phyloP scores from a whole-genome alignment of 2,113 vertebrate species.

The Halcyon malimbica region DNA sequence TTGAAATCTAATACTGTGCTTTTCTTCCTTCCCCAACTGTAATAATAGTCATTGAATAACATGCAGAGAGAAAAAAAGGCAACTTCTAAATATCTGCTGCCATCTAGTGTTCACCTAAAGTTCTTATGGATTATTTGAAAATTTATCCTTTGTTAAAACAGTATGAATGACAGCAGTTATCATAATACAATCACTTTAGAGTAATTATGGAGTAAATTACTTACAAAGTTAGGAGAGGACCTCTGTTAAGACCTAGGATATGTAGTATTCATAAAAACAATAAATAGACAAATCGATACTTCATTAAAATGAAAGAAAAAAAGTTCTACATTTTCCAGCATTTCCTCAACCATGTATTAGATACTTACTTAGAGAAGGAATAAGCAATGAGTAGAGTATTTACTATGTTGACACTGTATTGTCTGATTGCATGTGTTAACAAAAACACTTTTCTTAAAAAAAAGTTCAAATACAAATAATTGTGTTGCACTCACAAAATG shows the following conservation, averaged over 20 bases:
- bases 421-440: not conserved
- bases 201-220: not conserved
- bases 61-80: constrained; percentile 48
- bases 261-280: not conserved
- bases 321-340: not conserved
- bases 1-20: not conserved
- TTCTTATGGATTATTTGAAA: not conserved
- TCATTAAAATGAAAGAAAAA: not conserved
- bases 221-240: not conserved
- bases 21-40: not conserved
- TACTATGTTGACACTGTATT: not conserved
- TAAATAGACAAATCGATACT: not conserved
- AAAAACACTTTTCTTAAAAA: not conserved
- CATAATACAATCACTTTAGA: not conserved
- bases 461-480: not conserved
- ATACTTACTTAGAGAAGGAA: not conserved
- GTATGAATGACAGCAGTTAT: not conserved
- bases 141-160: not conserved
- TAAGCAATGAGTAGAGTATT: not conserved
- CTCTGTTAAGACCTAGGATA: not conserved
- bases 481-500: not conserved
- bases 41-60: constrained; percentile 46
- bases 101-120: constrained; percentile 68
- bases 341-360: not conserved
- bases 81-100: constrained; percentile 74